Evolutionary conservation across 2,113 vertebrate species (phyloP).

Genomic region (Porphyrio hochstetteri): DNA sequence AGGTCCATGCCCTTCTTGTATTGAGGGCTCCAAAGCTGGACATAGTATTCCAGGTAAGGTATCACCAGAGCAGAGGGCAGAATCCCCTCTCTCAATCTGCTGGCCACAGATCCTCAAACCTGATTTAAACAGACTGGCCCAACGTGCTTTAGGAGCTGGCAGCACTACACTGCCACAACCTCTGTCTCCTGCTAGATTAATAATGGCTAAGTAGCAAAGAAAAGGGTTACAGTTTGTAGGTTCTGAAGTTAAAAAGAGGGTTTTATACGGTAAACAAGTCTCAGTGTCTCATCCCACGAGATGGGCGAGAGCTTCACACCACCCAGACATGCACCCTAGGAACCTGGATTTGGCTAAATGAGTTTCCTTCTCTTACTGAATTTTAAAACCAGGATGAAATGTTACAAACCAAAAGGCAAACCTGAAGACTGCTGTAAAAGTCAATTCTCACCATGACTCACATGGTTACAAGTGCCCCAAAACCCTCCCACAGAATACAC

Average conservation of each 20-base stretch:
- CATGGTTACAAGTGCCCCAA: not conserved
- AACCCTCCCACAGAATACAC: not conserved
- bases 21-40: too few species aligned
- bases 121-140: not conserved
- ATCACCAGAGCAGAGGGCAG: too few species aligned
- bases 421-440: not conserved
- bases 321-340: rapidly evolving
- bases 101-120: not conserved
- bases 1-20: too few species aligned
- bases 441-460: not conserved
- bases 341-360: not conserved
- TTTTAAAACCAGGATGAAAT: not conserved
- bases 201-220: rapidly evolving
- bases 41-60: too few species aligned
- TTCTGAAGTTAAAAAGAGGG: not conserved
- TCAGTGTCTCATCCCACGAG: not conserved
- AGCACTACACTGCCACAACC: not conserved
- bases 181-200: too few species aligned
- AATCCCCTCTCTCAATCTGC: too few species aligned
- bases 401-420: not conserved
- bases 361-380: not conserved
- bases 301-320: rapidly evolving
- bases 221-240: not conserved
- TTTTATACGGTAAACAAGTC: not conserved
- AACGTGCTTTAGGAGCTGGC: not conserved